Base-by-base conservation (phyloP, 2,888 invertebrate genomes). In the Camponotus fellah region DNA sequence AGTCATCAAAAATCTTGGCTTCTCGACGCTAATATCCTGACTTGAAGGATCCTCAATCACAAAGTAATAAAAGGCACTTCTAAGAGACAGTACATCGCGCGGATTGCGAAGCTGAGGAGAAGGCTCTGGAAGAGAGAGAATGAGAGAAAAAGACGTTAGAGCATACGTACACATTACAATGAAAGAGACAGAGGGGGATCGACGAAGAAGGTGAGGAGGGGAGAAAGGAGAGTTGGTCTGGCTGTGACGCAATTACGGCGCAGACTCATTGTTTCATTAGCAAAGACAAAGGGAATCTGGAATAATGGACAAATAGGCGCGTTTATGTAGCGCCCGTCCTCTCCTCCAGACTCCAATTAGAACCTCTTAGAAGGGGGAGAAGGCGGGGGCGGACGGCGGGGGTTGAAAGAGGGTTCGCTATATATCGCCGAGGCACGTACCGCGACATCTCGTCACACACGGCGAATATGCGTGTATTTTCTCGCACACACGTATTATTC, bases 251-350 rank as follows among this genome's bases (percentile, higher is more conserved):
- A 94, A 94, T 94, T 94, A 94, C 93, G 91, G 94, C 92, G 94
- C 94, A 93, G 94, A 93, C 94, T 94, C 94, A 94, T 94, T 95
- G 95, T 94, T 95, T 94, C 94, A 95, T 95, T 94, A 94, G 93
- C 87, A 92, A 92, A 93, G 94, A 95, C 94, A 95, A 95, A 94
- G 94, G 88, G 94, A 95, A 94, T 95, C 94, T 94, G 93, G 91
- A 94, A 95, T 95, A 94, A 95, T 94, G 95, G 93, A 94, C 94
- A 94, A 95, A 94, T 94, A 94, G 94, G 92, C 93, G 94, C 94
- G 93, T 94, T 95, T 94, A 94, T 93, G 93, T 91, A 93, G 92
- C 91, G 92, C 92, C 91, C 87, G 85, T 86, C 83, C 88, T 89
- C 87, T 92, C 91, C 93, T 92, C 87, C 91, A 92, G 93, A 53